A percentile compares a stretch with the other conserved stretches of the same genome.
phyloP scores from a whole-genome alignment of 2,113 vertebrate genomes.

The Antechinus flavipes region DNA sequence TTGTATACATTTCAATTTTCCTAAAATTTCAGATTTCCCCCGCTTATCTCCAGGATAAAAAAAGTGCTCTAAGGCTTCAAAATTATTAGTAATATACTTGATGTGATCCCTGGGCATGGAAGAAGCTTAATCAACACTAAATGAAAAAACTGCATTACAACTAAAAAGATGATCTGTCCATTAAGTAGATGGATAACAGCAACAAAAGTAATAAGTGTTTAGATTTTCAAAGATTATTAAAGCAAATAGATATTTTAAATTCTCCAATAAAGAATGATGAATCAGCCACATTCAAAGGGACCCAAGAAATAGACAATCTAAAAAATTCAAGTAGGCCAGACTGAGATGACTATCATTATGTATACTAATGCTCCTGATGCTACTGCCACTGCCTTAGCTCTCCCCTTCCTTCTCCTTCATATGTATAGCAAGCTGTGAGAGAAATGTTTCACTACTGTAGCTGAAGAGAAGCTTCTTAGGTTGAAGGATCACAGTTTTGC shows the following conservation, averaged over 20 bases:
- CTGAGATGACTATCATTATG: no score
- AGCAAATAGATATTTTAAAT: background rate
- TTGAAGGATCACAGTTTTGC: no score
- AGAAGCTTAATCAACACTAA: background rate
- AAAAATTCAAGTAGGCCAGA: no score
- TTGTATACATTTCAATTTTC: background rate
- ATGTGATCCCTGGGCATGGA: background rate
- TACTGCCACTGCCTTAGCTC: no score
- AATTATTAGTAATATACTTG: no score
- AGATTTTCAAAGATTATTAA: background rate
- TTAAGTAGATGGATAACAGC: background rate
- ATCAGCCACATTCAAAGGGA: background rate
- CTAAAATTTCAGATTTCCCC: background rate
- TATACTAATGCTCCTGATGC: no score
- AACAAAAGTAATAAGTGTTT: background rate
- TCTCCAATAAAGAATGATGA: constrained; percentile 7
- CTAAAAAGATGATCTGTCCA: background rate
- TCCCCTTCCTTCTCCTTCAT: no score
- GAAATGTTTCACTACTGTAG: no score
- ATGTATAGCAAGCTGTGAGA: no score
- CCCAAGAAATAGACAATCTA: no score
- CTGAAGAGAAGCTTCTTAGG: no score
- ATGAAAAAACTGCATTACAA: constrained; percentile 26
- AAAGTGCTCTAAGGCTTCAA: no score
- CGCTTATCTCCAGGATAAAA: background rate